Conservation (phyloP, 2,113 vertebrate species). For the Chrysochloris asiatica region DNA sequence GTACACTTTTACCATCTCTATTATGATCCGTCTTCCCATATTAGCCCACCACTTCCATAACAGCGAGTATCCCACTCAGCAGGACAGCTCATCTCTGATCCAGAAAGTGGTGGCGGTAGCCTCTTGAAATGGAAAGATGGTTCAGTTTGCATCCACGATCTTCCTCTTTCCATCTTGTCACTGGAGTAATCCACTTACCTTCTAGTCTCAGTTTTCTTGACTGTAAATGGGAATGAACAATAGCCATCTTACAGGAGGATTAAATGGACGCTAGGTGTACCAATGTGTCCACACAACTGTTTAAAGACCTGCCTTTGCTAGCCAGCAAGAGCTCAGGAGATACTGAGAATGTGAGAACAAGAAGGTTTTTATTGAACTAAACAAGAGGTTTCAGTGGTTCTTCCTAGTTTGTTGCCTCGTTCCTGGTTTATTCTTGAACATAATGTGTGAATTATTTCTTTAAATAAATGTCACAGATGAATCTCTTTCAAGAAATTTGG, state of each 20-base stretch:
- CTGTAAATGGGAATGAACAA: slow-evolving; percentile 1
- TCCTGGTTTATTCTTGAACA: slow-evolving; percentile 50
- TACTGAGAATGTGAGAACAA: neutral
- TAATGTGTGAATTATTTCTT: slow-evolving; percentile 44
- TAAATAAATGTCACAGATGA: slow-evolving; percentile 30
- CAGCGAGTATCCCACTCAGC: no score
- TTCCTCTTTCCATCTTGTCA: neutral
- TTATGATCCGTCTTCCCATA: neutral
- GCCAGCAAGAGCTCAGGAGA: slow-evolving; percentile 42
- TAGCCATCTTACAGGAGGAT: neutral
- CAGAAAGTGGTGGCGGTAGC: neutral
- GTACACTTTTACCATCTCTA: neutral
- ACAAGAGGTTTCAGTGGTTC: neutral
- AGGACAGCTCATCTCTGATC: neutral
- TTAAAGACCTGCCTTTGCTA: neutral
- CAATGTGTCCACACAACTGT: neutral
- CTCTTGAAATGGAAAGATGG: neutral
- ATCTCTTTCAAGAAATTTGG: slow-evolving; percentile 32
- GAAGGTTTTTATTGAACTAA: neutral
- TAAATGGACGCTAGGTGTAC: neutral
- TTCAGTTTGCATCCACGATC: neutral
- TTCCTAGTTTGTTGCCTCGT: neutral
- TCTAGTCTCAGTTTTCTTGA: neutral
- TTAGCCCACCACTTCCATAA: neutral
- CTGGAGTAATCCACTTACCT: neutral